Percentiles rank a stretch among this genome's conserved stretches.
These are phyloP conservation scores for Ailuropoda melanoleuca DNA, from an alignment of 2,113 vertebrate species.

Conservation along the genomic window DNA sequence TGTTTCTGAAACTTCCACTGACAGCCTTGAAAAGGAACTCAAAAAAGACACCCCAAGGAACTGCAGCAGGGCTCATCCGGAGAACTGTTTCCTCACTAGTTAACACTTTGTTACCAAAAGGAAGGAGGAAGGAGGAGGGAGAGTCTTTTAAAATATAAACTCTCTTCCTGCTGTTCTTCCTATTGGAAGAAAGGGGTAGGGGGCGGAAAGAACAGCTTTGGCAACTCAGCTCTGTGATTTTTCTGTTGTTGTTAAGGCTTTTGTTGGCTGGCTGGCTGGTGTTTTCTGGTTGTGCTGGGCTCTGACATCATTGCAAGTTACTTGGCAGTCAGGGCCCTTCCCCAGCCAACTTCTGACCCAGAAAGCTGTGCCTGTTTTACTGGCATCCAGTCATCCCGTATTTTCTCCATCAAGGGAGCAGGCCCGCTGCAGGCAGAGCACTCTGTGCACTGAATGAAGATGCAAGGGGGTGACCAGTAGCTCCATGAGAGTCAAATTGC, in stretches of 20 bases:
- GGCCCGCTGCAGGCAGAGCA: slow-evolving; percentile 52
- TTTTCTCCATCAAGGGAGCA: slow-evolving; percentile 63
- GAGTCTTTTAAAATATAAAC: slow-evolving; percentile 17
- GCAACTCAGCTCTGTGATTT: neutral
- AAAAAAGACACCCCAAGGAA: neutral
- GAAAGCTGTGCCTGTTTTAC: slow-evolving; percentile 74
- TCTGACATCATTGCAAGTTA: slow-evolving; percentile 82
- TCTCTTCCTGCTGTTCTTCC: slow-evolving; percentile 53
- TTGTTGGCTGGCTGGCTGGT: slow-evolving; percentile 75
- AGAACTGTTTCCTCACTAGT: neutral
- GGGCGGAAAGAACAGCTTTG: slow-evolving; percentile 37
- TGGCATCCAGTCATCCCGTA: slow-evolving; percentile 49
- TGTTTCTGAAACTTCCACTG: slow-evolving; percentile 44
- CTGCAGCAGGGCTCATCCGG: neutral
- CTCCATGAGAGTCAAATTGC: neutral
- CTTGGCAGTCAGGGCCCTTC: slow-evolving; percentile 78
- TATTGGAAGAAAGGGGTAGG: slow-evolving; percentile 34
- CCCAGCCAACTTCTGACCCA: slow-evolving; percentile 78
- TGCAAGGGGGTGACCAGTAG: rapidly evolving
- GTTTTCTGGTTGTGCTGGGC: slow-evolving; percentile 83
- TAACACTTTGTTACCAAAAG: slow-evolving; percentile 48
- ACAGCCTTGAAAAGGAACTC: slow-evolving; percentile 41
- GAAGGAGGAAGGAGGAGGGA: neutral
- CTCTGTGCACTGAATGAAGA: slow-evolving; percentile 52
- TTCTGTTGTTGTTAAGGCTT: slow-evolving; percentile 48